Conservation (phyloP, 2,797 vertebrate genomes). For the Arnoldichthys spilopterus region DNA sequence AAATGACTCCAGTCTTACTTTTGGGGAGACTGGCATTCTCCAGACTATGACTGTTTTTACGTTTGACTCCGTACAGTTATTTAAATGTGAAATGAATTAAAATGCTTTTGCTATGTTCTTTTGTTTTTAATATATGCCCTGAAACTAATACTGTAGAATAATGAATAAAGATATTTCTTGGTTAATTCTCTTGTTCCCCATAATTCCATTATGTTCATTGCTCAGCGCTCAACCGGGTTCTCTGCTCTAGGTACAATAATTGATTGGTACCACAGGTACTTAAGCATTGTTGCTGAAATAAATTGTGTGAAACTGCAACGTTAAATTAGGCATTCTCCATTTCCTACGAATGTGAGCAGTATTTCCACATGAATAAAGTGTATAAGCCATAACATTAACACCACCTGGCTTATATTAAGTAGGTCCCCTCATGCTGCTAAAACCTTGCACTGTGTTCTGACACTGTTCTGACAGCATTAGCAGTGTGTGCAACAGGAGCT, state of each 20-base stretch:
- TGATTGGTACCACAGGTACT: background rate
- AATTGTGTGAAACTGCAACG: no score
- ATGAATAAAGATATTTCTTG: slow-evolving; percentile 68
- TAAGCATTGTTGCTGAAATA: background rate
- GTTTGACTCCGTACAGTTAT: slow-evolving; percentile 65
- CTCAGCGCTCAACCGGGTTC: background rate
- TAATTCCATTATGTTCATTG: background rate
- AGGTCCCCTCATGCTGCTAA: no score
- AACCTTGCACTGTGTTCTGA: no score
- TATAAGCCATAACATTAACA: no score
- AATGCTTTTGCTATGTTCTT: slow-evolving; percentile 64
- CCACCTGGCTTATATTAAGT: no score
- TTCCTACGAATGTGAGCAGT: no score
- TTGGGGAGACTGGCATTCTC: slow-evolving; percentile 17
- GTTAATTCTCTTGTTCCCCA: background rate
- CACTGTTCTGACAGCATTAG: no score
- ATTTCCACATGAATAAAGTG: no score
- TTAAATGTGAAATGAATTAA: slow-evolving; percentile 72
- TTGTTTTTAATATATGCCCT: slow-evolving; percentile 61
- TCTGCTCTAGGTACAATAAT: background rate
- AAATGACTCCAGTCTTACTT: background rate
- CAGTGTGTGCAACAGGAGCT: no score
- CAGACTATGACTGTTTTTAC: slow-evolving; percentile 52
- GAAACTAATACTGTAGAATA: slow-evolving; percentile 67
- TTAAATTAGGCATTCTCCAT: no score